Evolutionary conservation across 2,797 vertebrate genomes (phyloP), one percentile per base, ranked within the genome.

Genomic region (Hapalemur alaotrensis): DNA sequence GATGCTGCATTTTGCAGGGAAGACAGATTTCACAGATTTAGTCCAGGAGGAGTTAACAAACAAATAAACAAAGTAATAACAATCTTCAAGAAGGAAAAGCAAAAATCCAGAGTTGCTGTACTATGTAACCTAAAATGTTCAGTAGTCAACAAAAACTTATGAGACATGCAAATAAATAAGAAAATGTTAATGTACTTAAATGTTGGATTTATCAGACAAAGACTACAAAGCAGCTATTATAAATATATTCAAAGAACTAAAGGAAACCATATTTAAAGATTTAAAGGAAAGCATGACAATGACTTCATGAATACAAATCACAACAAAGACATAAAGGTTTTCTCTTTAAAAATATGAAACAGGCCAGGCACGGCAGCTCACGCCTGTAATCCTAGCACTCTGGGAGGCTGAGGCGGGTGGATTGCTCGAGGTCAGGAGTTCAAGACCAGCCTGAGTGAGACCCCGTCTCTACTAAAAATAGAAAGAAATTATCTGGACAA

Each of bases 21-120:
- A 92, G 70, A 69, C 11, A 73, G 43, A 75, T 48, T 89, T 93
- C 82, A 95, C 72, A 79, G 63, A 85, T 94, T 92, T 73, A 63
- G n/a, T 78, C 35, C 52, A 78, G 20, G 43, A 78, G 17, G 43
- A 57, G 79, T 79, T 92, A 93, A 93, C 43, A 79, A 70, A 95
- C 89, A 94, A 79, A 67, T 43, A 86, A 91, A 76, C 28, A 94
- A 95, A 94, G 57, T 18, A 91, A 89, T 48, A 57, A 57, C 22
- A 93, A 86, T 50, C 14, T 89, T 92, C 18, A 54, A 95, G 35
- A 90, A 46, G 41, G 54, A 88, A 88, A 93, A 94, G 35, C 93
- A 88, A 96, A 69, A 97, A 93, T 79, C 61, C n/a, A 94, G 73
- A 94, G 52, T 95, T 94, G 50, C 70, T 79, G 41, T 28, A 88